Conservation (phyloP, 2,113 vertebrate species). For the Vicugna pacos region DNA sequence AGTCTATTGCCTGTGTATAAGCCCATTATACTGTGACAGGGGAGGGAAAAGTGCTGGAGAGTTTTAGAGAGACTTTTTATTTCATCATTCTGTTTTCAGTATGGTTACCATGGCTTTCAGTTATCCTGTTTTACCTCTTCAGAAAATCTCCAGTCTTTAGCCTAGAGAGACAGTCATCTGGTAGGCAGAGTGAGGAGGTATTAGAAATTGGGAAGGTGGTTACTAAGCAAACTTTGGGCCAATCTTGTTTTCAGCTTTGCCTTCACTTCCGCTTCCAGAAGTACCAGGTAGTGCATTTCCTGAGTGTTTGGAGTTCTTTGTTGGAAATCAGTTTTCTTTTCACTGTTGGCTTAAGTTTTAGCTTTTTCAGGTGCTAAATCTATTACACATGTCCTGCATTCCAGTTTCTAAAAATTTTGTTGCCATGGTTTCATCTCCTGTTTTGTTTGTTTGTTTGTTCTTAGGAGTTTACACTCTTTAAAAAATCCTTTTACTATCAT, state of each 20-base stretch:
- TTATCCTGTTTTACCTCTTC: slow-evolving; percentile 28
- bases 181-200: not conserved
- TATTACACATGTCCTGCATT: slow-evolving; percentile 33
- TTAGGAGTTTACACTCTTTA: slow-evolving; percentile 5
- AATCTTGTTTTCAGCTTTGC: slow-evolving; percentile 40
- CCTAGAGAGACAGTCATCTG: not conserved
- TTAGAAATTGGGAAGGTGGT: not conserved
- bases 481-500: not conserved
- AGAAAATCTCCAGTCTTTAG: slow-evolving; percentile 41
- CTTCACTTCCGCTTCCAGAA: slow-evolving; percentile 5
- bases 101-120: slow-evolving; percentile 27
- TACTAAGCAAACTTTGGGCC: not conserved
- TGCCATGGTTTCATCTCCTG: slow-evolving; percentile 38
- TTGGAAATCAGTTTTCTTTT: slow-evolving; percentile 55
- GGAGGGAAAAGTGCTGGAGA: not conserved
- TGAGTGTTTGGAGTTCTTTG: slow-evolving; percentile 19
- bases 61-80: slow-evolving; percentile 28
- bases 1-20: slow-evolving; percentile 3
- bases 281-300: slow-evolving; percentile 18
- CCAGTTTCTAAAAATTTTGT: slow-evolving; percentile 58
- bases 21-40: not conserved
- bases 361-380: slow-evolving; percentile 63
- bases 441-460: slow-evolving; percentile 34
- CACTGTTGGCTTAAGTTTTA: slow-evolving; percentile 1
- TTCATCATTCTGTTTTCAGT: slow-evolving; percentile 57